Percentiles rank a stretch among this genome's conserved stretches.
These are phyloP conservation scores for Eulacestoma nigropectus DNA, from an alignment of 2,113 vertebrate species.

Conservation along the genomic window DNA sequence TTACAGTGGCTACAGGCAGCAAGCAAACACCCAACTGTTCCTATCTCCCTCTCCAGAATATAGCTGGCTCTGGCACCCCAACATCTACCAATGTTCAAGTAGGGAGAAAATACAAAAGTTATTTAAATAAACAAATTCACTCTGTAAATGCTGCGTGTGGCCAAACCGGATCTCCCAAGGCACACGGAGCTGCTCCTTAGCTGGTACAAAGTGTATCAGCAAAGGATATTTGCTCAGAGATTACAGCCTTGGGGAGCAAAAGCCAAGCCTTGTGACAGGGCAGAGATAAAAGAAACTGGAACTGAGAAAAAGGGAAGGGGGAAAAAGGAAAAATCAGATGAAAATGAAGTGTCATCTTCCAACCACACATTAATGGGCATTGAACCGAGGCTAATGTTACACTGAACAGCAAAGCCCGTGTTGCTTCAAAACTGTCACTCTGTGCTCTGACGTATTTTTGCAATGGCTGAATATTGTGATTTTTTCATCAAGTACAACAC, in stretches of 20 bases:
- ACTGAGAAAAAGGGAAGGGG: not conserved
- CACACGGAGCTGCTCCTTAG: not conserved
- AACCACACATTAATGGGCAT: rapidly evolving
- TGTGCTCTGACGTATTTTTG: not conserved
- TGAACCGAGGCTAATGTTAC: not conserved
- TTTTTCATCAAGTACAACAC: not conserved
- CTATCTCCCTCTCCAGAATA: not conserved
- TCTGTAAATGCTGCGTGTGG: not conserved
- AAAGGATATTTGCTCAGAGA: not conserved
- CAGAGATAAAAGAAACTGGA: not conserved
- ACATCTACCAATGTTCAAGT: not conserved
- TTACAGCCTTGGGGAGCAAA: not conserved
- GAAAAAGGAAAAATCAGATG: not conserved
- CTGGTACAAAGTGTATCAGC: not conserved
- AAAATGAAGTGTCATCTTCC: not conserved
- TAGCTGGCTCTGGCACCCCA: not conserved
- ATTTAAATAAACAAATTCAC: not conserved
- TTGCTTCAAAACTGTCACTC: not conserved
- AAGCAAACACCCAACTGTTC: not conserved
- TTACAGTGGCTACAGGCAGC: not conserved
- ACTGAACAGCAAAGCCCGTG: not conserved
- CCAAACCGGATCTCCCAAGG: not conserved
- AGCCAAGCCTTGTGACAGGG: not conserved
- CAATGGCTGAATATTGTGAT: not conserved
- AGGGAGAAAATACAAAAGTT: not conserved